phyloP scores from a whole-genome alignment of 2,888 invertebrate species.

The Drosophila putrida region DNA sequence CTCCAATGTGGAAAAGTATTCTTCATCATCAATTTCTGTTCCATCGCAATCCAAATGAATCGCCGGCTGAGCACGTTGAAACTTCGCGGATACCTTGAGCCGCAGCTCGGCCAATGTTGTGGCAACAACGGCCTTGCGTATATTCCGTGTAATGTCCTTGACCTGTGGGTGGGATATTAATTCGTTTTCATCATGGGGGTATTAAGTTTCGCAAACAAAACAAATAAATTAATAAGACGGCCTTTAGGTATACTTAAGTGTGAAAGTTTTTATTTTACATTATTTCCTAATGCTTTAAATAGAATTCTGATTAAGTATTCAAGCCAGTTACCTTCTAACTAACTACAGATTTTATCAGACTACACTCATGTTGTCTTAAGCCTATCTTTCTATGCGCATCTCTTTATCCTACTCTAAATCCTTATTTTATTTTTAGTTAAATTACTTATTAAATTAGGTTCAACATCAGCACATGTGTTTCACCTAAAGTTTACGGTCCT shows the following conservation, averaged over 20 bases:
- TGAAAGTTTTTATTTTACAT: background rate
- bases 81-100: slow-evolving; percentile 90
- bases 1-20: slow-evolving; percentile 95
- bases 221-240: background rate
- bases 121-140: slow-evolving; percentile 93
- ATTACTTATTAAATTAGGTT: too few relatives aligned
- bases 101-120: slow-evolving; percentile 91
- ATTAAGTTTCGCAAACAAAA: background rate
- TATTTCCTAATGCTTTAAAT: background rate
- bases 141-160: slow-evolving; percentile 90
- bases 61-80: slow-evolving; percentile 88
- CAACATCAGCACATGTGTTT: background rate
- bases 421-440: too few relatives aligned
- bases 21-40: slow-evolving; percentile 97
- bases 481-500: background rate
- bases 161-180: slow-evolving; percentile 52
- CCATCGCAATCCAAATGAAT: slow-evolving; percentile 96
- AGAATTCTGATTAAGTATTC: too few relatives aligned
- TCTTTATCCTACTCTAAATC: too few relatives aligned
- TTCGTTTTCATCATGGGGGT: slow-evolving; percentile 24
- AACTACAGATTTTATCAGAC: too few relatives aligned
- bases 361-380: too few relatives aligned
- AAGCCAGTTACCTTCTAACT: too few relatives aligned
- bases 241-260: background rate
- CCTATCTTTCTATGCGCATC: too few relatives aligned